These are phyloP conservation scores for Cervus canadensis DNA, from an alignment of 2,113 vertebrate genomes.

Conservation along the genomic window DNA sequence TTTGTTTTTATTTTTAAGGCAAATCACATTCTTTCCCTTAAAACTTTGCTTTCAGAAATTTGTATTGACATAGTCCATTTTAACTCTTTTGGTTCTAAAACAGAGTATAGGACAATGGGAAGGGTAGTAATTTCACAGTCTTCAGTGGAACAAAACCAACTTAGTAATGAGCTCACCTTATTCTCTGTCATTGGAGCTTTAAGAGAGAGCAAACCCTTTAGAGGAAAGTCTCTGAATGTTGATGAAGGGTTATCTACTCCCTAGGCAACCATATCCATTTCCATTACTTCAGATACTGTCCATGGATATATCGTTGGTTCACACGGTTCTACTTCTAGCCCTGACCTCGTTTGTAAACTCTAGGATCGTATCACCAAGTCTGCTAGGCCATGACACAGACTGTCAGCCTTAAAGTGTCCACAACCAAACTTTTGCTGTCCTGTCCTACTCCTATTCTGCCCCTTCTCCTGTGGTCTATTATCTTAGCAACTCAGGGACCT, in stretches of 20 bases:
- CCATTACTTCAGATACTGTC: not conserved
- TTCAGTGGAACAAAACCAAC: not conserved
- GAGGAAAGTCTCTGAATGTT: not conserved
- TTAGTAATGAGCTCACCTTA: rapidly evolving
- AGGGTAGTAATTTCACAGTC: not conserved
- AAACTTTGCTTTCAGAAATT: not conserved
- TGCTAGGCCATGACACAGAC: not conserved
- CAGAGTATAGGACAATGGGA: not conserved
- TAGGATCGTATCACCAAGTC: not conserved
- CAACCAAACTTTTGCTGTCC: not conserved
- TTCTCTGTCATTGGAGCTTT: not conserved
- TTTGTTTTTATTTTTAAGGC: conserved; percentile 9
- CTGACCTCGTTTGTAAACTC: not conserved
- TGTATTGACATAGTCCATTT: not conserved
- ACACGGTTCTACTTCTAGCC: not conserved
- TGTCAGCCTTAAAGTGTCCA: not conserved
- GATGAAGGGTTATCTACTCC: not conserved
- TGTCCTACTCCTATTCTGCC: not conserved
- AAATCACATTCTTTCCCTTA: not conserved
- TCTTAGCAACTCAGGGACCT: not conserved
- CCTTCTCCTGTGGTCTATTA: not conserved
- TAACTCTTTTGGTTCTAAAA: not conserved
- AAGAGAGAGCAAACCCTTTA: too few species aligned
- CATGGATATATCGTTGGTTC: not conserved
- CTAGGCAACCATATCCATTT: not conserved